Conservation (phyloP, 23 tunicate species). For the Styela clava region DNA sequence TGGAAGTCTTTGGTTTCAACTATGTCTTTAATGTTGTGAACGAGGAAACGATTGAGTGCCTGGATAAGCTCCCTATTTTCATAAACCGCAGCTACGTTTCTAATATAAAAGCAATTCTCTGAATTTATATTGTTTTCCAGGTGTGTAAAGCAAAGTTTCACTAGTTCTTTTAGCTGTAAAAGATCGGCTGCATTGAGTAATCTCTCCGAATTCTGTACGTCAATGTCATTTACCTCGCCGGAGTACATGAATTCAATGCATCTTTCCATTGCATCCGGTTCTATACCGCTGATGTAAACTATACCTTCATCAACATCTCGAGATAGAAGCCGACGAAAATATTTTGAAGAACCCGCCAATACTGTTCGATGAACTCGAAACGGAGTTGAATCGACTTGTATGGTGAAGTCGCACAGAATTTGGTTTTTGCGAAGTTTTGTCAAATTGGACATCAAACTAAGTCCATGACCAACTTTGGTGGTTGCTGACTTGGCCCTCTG, state of each 20-base stretch:
- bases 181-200: constrained; percentile 20
- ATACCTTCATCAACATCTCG: constrained; percentile 11
- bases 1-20: constrained; percentile 6
- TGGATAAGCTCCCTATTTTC: neutral
- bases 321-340: constrained; percentile 8
- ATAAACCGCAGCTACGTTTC: constrained; percentile 6
- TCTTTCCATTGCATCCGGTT: constrained; percentile 16
- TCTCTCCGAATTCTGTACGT: neutral
- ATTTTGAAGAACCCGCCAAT: constrained; percentile 42
- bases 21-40: neutral
- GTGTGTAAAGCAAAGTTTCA: neutral
- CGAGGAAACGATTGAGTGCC: neutral
- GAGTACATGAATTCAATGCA: constrained; percentile 19
- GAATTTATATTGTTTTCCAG: neutral
- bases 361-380: constrained; percentile 30
- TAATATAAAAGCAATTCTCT: neutral
- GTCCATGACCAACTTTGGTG: neutral
- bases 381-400: constrained; percentile 15
- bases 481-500: neutral
- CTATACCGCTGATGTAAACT: constrained; percentile 12
- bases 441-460: constrained; percentile 19
- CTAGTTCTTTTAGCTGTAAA: neutral
- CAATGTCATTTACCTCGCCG: constrained; percentile 9
- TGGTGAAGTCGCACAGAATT: constrained; percentile 29
- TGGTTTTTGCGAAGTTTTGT: constrained; percentile 19